phyloP scores from a whole-genome alignment of 2,888 invertebrate species.

The Tiphia femorata region DNA sequence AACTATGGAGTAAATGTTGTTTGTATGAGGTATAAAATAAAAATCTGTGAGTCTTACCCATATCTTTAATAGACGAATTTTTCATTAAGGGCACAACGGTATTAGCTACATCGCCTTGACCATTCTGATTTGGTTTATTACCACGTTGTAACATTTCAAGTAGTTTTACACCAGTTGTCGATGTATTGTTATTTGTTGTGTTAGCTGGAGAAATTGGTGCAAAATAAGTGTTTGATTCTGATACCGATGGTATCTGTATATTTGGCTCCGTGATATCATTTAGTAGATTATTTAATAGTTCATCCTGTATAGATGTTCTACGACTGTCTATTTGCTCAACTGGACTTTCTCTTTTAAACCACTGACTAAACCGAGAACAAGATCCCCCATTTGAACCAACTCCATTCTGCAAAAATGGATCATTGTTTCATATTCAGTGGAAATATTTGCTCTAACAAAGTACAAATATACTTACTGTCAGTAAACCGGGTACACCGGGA shows the following conservation, averaged over 20 bases:
- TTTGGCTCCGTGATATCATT: slow-evolving; percentile 72
- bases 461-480: slow-evolving; percentile 74
- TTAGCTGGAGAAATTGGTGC: slow-evolving; percentile 80
- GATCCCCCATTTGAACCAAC: slow-evolving; percentile 71
- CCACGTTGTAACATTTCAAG: slow-evolving; percentile 81
- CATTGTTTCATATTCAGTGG: neutral
- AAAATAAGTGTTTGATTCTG: slow-evolving; percentile 76
- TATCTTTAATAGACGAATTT: slow-evolving; percentile 64
- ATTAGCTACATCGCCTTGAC: slow-evolving; percentile 58
- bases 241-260: slow-evolving; percentile 66
- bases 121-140: slow-evolving; percentile 71
- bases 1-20: no score
- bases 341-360: slow-evolving; percentile 83
- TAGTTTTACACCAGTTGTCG: slow-evolving; percentile 67
- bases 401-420: slow-evolving; percentile 73
- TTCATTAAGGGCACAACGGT: slow-evolving; percentile 58
- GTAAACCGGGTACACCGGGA: slow-evolving; percentile 79
- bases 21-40: neutral
- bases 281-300: slow-evolving; percentile 76
- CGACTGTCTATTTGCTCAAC: slow-evolving; percentile 68
- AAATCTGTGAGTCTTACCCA: slow-evolving; percentile 54
- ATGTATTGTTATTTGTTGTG: slow-evolving; percentile 62
- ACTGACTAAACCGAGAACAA: slow-evolving; percentile 82
- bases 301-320: slow-evolving; percentile 74
- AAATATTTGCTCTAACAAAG: neutral